Conservation (phyloP, 2,888 invertebrate genomes). For the Hemicrepidius hirtus region DNA sequence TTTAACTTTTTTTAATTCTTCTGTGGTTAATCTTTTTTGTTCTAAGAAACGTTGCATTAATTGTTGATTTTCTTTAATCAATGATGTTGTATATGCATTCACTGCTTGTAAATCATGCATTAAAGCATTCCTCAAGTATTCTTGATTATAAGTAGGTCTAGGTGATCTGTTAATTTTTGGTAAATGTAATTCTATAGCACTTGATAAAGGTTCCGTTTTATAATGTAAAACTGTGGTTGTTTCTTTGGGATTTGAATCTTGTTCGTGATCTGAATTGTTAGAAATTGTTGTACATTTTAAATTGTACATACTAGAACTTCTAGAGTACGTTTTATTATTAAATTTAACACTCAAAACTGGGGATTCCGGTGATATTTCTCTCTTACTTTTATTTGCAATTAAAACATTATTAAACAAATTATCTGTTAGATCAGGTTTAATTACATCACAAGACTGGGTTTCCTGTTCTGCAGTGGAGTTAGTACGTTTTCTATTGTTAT, state of each 20-base stretch:
- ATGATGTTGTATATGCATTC: slow-evolving; percentile 35
- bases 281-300: background rate
- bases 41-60: slow-evolving; percentile 55
- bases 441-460: background rate
- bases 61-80: slow-evolving; percentile 47
- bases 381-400: background rate
- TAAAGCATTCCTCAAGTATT: slow-evolving; percentile 41
- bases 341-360: slow-evolving; percentile 45
- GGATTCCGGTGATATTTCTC: slow-evolving; percentile 35
- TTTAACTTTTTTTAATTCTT: slow-evolving; percentile 52
- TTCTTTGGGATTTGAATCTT: background rate
- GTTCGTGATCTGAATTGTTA: background rate
- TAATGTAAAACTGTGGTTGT: slow-evolving; percentile 12
- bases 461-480: slow-evolving; percentile 21
- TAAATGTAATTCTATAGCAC: slow-evolving; percentile 43
- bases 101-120: slow-evolving; percentile 44
- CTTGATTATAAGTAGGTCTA: slow-evolving; percentile 36
- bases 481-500: slow-evolving; percentile 52
- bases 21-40: slow-evolving; percentile 44
- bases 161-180: slow-evolving; percentile 46
- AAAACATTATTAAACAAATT: slow-evolving; percentile 20
- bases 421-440: slow-evolving; percentile 21
- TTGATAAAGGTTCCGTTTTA: slow-evolving; percentile 39
- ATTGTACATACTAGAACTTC: slow-evolving; percentile 1
- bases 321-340: slow-evolving; percentile 45